phyloP scores from a whole-genome alignment of 37 sponge, comb jelly and placozoan genomes.

The Haliclona indistincta region DNA sequence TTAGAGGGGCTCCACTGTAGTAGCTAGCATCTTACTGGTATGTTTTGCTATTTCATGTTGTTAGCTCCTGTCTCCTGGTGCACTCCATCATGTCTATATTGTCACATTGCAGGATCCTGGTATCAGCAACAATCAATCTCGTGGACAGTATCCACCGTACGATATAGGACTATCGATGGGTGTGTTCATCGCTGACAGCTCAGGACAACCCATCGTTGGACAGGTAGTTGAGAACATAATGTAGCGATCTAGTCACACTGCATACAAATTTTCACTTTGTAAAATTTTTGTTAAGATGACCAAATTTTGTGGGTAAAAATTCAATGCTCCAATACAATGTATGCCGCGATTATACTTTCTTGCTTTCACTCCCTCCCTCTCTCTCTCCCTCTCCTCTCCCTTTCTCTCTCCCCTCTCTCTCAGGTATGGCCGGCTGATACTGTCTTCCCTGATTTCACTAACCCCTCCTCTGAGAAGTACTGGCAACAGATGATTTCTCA shows the following conservation, averaged over 20 bases:
- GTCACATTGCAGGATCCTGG: conserved; percentile 80
- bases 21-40: too few relatives aligned
- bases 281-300: too few relatives aligned
- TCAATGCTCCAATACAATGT: too few relatives aligned
- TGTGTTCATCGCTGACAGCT: conserved; percentile 58
- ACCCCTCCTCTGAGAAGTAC: conserved; percentile 37
- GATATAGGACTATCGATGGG: conserved; percentile 61
- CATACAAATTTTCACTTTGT: not conserved
- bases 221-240: conserved; percentile 33
- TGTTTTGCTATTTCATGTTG: not conserved
- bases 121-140: conserved; percentile 44
- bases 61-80: not conserved
- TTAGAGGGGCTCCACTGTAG: too few relatives aligned
- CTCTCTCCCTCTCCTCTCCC: not conserved
- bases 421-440: conserved; percentile 81
- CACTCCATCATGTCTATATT: not conserved
- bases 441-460: conserved; percentile 74
- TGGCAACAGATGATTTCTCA: conserved; percentile 42
- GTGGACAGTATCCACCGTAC: conserved; percentile 56
- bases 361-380: not conserved
- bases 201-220: conserved; percentile 58
- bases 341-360: too few relatives aligned
- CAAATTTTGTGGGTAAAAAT: too few relatives aligned
- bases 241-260: too few relatives aligned
- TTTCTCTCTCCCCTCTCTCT: not conserved